phyloP scores from a whole-genome alignment of 1,140 invertebrate genomes.

The Eriocheir sinensis region DNA sequence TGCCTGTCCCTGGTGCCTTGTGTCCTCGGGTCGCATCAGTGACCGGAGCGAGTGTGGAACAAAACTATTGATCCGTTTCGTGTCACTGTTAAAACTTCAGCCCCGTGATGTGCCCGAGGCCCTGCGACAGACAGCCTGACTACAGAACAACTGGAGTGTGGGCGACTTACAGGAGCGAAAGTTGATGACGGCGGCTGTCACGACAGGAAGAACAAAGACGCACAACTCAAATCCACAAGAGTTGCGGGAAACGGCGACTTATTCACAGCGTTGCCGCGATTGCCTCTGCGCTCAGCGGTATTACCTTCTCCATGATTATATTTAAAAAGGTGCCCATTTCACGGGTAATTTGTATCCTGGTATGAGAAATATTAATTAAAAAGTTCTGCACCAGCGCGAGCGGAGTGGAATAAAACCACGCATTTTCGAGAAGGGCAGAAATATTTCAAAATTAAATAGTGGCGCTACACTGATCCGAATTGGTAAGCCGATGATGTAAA shows the following conservation, averaged over 20 bases:
- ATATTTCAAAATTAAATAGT: conserved; percentile 28
- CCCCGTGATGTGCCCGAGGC: not conserved
- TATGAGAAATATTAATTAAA: conserved; percentile 27
- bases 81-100: not conserved
- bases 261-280: not conserved
- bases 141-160: not conserved
- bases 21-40: no score
- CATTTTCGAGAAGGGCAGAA: conserved; percentile 1
- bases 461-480: conserved; percentile 7
- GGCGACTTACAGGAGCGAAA: not conserved
- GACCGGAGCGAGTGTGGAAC: not conserved
- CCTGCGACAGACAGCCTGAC: not conserved
- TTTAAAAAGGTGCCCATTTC: conserved; percentile 2
- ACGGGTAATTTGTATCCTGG: conserved; percentile 23
- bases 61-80: not conserved
- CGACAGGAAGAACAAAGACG: not conserved
- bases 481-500: not conserved
- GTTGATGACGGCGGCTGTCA: not conserved
- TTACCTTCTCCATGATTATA: not conserved
- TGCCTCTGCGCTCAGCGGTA: no score
- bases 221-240: not conserved
- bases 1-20: no score
- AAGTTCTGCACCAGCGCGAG: not conserved
- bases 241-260: not conserved
- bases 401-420: conserved; percentile 3